These are phyloP conservation scores for Aphelenchoides fujianensis DNA, from an alignment of 1,140 invertebrate species.

Conservation along the genomic window DNA sequence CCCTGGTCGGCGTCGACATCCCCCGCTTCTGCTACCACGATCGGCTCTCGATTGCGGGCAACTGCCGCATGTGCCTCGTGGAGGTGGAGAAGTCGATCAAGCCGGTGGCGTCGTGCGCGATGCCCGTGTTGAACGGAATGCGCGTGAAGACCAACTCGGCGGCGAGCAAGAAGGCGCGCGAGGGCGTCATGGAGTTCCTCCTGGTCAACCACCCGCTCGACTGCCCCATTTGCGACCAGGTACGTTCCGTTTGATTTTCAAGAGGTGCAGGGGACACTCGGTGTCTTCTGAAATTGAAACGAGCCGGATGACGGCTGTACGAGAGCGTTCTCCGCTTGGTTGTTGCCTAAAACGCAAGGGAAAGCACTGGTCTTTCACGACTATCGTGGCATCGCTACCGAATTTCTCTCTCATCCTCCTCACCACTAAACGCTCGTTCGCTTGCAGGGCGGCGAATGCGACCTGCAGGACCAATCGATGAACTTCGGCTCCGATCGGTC, in stretches of 20 bases:
- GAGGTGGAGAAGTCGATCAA: conserved; percentile 93
- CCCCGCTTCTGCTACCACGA: conserved; percentile 99
- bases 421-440: no score
- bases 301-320: no score
- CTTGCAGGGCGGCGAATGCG: conserved; percentile 99
- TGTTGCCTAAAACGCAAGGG: no score
- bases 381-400: no score
- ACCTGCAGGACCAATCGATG: conserved; percentile 76
- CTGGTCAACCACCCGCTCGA: conserved; percentile 96
- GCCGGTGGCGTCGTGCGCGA: conserved; percentile 98
- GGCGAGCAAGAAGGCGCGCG: conserved; percentile 83
- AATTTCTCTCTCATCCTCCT: no score
- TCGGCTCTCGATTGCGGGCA: conserved; percentile 91
- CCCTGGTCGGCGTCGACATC: conserved; percentile 91
- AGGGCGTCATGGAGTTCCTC: conserved; percentile 98
- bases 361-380: no score
- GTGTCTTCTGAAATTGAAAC: no score
- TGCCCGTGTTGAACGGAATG: conserved; percentile 99
- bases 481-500: conserved; percentile 95
- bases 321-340: no score
- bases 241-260: conserved; percentile 30
- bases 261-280: no score
- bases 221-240: conserved; percentile 96
- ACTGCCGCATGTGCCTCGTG: conserved; percentile 98
- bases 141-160: conserved; percentile 95